A percentile compares a stretch with the other conserved stretches of the same genome.
Evolutionary conservation across 2,797 vertebrate genomes (phyloP).

Genomic region (Astyanax mexicanus): DNA sequence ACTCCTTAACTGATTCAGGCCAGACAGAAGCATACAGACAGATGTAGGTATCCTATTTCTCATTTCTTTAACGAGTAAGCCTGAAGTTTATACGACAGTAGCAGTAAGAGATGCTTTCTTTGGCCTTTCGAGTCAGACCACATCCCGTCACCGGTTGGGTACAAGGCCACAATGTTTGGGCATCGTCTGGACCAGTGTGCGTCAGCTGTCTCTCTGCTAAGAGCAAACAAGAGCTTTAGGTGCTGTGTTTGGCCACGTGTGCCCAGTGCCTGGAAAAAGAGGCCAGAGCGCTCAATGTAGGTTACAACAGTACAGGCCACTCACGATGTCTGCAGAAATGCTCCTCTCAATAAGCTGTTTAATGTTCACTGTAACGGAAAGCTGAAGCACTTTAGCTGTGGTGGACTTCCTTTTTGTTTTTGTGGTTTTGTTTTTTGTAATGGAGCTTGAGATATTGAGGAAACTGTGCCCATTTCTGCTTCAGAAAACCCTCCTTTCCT

Average conservation of each 20-base stretch:
- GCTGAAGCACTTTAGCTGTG: constrained; percentile 21
- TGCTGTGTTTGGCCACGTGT: constrained; percentile 49
- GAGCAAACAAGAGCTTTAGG: constrained; percentile 43
- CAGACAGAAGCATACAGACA: no score
- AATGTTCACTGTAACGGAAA: not conserved
- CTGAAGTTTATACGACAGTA: not conserved
- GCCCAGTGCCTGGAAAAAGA: constrained; percentile 31
- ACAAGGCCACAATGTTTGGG: constrained; percentile 51
- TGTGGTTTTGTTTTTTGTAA: no score
- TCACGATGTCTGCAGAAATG: constrained; percentile 3
- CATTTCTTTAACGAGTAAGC: not conserved
- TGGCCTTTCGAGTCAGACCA: not conserved
- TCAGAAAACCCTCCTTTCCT: constrained; percentile 28
- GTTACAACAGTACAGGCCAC: constrained; percentile 3
- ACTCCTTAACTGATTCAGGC: no score
- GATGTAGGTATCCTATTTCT: no score
- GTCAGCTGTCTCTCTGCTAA: constrained; percentile 10
- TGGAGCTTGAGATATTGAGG: not conserved
- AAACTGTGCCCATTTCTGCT: not conserved
- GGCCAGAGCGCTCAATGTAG: not conserved
- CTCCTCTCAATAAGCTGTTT: constrained; percentile 7
- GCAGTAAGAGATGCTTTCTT: not conserved
- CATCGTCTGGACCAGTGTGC: constrained; percentile 37
- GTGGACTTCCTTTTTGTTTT: not conserved
- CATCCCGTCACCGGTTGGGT: constrained; percentile 10